A percentile compares a stretch with the other conserved stretches of the same genome.
Evolutionary conservation across 2,888 invertebrate genomes (phyloP).

Genomic region (Neria commutata): DNA sequence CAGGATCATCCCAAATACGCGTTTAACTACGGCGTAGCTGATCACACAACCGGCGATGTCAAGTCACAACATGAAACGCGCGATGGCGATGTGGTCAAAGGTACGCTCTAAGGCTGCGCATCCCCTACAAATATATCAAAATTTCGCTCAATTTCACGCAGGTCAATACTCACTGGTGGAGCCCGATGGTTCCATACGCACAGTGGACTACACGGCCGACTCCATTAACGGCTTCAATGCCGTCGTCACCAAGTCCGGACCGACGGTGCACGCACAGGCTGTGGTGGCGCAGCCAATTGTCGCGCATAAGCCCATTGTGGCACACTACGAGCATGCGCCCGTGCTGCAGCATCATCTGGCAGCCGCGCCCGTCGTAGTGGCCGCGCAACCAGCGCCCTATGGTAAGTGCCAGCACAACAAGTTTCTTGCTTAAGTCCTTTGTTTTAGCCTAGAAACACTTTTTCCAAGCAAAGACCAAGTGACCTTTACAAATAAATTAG

Average conservation of each 20-base stretch:
- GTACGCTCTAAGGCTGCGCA: slow-evolving; percentile 47
- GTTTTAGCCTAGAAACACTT: too few species aligned
- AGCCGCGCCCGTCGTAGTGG: slow-evolving; percentile 50
- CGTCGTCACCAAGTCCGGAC: slow-evolving; percentile 61
- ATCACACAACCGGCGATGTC: slow-evolving; percentile 66
- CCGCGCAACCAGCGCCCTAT: slow-evolving; percentile 56
- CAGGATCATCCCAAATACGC: slow-evolving; percentile 69
- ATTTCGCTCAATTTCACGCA: slow-evolving; percentile 24
- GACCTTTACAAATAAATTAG: too few species aligned
- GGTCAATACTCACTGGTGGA: slow-evolving; percentile 62
- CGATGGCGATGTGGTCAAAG: slow-evolving; percentile 71
- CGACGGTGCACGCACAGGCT: slow-evolving; percentile 58
- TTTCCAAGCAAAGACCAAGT: too few species aligned
- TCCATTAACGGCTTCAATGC: slow-evolving; percentile 60
- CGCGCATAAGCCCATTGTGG: slow-evolving; percentile 51
- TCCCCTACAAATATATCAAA: neutral
- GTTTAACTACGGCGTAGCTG: slow-evolving; percentile 71
- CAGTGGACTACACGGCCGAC: slow-evolving; percentile 62
- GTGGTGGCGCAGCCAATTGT: slow-evolving; percentile 56
- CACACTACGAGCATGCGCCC: slow-evolving; percentile 49
- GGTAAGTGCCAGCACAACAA: slow-evolving; percentile 46
- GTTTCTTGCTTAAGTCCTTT: slow-evolving; percentile 8
- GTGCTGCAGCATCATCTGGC: slow-evolving; percentile 46
- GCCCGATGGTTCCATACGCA: slow-evolving; percentile 61
- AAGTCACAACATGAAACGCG: slow-evolving; percentile 71